Percentiles rank a stretch among this genome's conserved stretches.
Evolutionary conservation across 2,113 vertebrate genomes (phyloP).

Genomic region (Paramormyrops kingsleyae): DNA sequence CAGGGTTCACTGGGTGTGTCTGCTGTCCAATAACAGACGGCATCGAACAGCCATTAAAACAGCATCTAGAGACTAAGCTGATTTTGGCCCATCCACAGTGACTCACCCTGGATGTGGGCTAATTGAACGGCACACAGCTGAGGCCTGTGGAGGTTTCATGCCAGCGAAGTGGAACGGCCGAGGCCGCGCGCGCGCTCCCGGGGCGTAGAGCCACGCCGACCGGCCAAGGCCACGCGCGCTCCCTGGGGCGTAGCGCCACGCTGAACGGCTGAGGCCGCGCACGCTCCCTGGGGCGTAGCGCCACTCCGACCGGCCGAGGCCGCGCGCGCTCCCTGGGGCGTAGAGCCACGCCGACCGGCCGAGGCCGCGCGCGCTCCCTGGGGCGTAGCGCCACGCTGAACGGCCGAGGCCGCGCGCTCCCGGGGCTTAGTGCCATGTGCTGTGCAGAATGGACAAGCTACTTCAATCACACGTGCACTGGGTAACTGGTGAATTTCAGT

Average conservation of each 20-base stretch:
- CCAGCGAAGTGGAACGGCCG: not conserved
- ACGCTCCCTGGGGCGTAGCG: not conserved
- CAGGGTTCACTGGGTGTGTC: not conserved
- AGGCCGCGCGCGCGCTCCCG: too few species aligned
- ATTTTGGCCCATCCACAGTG: not conserved
- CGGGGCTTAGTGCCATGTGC: fast-evolving
- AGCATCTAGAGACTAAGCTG: not conserved
- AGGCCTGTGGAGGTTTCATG: not conserved
- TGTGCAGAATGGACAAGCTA: not conserved
- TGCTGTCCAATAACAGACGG: not conserved
- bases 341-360: too few species aligned
- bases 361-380: too few species aligned
- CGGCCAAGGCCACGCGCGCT: not conserved
- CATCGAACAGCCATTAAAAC: not conserved
- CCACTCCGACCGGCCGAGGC: not conserved
- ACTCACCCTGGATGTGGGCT: not conserved
- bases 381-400: not conserved
- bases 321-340: too few species aligned
- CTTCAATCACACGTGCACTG: not conserved
- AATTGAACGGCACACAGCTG: not conserved
- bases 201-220: not conserved
- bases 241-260: not conserved
- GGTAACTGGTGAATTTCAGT: not conserved
- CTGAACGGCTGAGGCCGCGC: not conserved
- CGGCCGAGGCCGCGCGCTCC: too few species aligned